Evolutionary conservation across 2,888 invertebrate genomes (phyloP), one percentile per base, ranked within the genome.

Genomic region (Drosophila pegasa): DNA sequence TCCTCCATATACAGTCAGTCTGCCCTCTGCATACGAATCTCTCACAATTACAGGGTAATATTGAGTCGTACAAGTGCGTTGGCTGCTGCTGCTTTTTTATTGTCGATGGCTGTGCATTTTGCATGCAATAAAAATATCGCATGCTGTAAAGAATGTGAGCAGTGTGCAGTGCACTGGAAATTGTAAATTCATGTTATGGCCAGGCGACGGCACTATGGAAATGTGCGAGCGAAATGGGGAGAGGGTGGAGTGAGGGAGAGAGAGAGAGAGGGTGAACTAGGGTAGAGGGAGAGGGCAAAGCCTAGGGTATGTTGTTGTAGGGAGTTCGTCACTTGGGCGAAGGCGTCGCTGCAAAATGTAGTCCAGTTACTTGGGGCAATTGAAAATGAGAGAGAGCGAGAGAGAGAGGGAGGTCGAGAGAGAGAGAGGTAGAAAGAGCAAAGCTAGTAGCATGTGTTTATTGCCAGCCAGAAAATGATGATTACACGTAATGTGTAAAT

Each of bases 401-500:
- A 8, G 31, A 14, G 31, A 7, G 18, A 29, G 29, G 2, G 47
- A 7, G 27, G 9, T 14, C 10, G 18, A 6, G 12, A 6, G 29
- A 2, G 5, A 1, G n/a, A 6, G n/a, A 9, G 35, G 1, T n/a
- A 10, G 10, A 18, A 1, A 10, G 22, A 2, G 54, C n/a, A 10
- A 29, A 56, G 55, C 56, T 60, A 66, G 78, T 62, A 84, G 87
- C 83, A 87, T 87, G 83, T 83, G 83, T 83, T 83, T 83, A 83
- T 87, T 83, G 83, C 83, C 79, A 84, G 85, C 81, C 85, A 79
- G 81, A 84, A 81, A 83, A 87, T 83, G 87, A 83, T 83, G 87
- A 83, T 83, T 83, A 87, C 78, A 87, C 78, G 80, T 83, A 84
- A 83, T 83, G 85, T 87, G 79, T 48, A 79, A 75, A 81, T 67